phyloP scores from a whole-genome alignment of 2,797 vertebrate genomes.

The Xenops minutus region DNA sequence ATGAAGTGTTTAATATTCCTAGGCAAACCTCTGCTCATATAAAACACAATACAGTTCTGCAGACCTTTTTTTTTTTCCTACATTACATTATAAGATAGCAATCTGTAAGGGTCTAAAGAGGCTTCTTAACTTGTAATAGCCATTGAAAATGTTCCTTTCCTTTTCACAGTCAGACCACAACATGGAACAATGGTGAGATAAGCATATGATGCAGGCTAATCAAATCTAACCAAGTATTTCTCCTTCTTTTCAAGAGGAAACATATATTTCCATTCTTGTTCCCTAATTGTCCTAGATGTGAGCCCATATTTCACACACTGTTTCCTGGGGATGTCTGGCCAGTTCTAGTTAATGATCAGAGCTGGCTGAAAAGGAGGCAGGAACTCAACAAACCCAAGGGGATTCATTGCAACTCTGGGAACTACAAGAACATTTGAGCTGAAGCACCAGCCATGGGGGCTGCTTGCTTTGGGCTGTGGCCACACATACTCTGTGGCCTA shows the following conservation, averaged over 20 bases:
- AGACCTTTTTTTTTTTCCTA: not conserved
- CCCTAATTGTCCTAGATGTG: not conserved
- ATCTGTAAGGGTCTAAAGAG: not conserved
- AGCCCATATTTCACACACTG: not conserved
- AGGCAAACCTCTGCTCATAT: not conserved
- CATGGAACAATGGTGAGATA: not conserved
- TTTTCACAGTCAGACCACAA: not conserved
- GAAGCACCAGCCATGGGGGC: not conserved
- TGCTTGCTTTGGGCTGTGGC: not conserved
- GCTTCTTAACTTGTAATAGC: not conserved
- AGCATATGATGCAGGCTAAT: not conserved
- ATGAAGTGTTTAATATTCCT: not conserved
- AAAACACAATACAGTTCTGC: not conserved
- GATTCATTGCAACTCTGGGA: not conserved
- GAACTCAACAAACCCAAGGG: not conserved
- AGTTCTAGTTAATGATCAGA: not conserved
- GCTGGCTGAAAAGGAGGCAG: not conserved
- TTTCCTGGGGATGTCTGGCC: not conserved
- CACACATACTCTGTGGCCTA: fast-evolving
- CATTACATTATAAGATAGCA: not conserved
- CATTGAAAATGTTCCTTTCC: not conserved
- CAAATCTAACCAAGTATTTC: not conserved
- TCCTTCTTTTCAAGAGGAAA: not conserved
- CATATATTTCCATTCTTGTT: not conserved
- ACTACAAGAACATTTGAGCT: not conserved